These are phyloP conservation scores for Hippolais icterina DNA, from an alignment of 2,113 vertebrate species.

Conservation along the genomic window DNA sequence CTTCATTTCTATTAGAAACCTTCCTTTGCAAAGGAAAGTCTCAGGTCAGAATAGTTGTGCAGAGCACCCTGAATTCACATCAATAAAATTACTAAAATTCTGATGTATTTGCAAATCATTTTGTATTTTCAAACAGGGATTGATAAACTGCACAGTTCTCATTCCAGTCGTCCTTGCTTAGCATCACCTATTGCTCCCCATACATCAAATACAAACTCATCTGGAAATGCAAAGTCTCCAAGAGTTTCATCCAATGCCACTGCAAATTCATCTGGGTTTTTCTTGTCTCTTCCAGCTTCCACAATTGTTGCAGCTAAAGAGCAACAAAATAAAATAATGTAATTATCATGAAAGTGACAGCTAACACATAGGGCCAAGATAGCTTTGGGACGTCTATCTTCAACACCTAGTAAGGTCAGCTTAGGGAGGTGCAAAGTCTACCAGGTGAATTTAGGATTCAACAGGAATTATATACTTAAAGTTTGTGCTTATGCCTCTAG, in stretches of 20 bases:
- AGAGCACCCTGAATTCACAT: not conserved
- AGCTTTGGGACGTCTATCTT: not conserved
- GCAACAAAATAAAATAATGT: not conserved
- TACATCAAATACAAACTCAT: conserved; percentile 95
- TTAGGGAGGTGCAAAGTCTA: not conserved
- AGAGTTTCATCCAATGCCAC: conserved; percentile 89
- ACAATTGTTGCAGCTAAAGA: conserved; percentile 91
- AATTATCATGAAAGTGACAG: not conserved
- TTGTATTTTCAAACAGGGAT: not conserved
- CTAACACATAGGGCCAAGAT: not conserved
- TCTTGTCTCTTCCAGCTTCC: conserved; percentile 92
- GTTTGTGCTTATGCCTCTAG: not conserved
- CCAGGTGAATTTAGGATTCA: not conserved
- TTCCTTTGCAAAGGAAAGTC: not conserved
- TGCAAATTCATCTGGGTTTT: conserved; percentile 92
- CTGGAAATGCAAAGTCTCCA: conserved; percentile 95
- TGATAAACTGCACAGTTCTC: not conserved
- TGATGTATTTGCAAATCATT: not conserved
- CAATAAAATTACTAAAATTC: not conserved
- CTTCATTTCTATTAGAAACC: not conserved
- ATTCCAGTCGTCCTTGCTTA: conserved; percentile 80
- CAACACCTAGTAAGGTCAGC: not conserved
- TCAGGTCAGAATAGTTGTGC: not conserved
- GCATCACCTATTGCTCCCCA: conserved; percentile 95
- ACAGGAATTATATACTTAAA: not conserved